Conservation (phyloP, 2,113 vertebrate species). For the Ciconia boyciana region DNA sequence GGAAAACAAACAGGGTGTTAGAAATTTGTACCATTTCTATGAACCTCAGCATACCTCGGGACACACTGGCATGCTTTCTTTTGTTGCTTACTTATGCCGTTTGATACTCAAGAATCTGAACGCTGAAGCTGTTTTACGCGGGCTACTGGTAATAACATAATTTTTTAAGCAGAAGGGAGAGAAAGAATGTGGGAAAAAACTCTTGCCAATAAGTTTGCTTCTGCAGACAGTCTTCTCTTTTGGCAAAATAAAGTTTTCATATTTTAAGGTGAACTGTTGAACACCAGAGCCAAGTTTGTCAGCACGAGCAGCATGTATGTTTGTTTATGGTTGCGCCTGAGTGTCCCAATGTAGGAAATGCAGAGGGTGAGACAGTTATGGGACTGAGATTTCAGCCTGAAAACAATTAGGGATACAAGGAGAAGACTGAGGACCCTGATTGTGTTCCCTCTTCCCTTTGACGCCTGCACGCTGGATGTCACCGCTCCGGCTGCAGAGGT, state of each 20-base stretch:
- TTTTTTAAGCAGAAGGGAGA: not conserved
- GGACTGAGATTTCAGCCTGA: not conserved
- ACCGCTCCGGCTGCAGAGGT: fast-evolving
- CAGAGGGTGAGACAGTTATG: not conserved
- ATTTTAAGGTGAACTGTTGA: not conserved
- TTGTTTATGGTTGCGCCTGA: fast-evolving
- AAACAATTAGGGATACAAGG: not conserved
- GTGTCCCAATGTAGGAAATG: not conserved
- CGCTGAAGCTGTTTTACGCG: not conserved
- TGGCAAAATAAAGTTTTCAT: not conserved
- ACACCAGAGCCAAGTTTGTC: not conserved
- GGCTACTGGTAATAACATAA: not conserved
- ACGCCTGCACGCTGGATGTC: fast-evolving
- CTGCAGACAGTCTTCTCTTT: not conserved
- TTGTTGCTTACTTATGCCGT: not conserved
- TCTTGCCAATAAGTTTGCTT: not conserved
- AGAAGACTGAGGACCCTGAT: not conserved
- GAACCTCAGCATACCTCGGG: not conserved
- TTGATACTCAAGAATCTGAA: not conserved
- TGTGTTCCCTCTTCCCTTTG: not conserved
- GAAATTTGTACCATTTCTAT: not conserved
- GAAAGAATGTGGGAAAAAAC: not conserved
- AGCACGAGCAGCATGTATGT: not conserved
- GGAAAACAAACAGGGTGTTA: not conserved
- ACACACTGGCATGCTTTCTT: not conserved